These are phyloP conservation scores for Alaudala cheleensis DNA, from an alignment of 2,113 vertebrate genomes.

Conservation along the genomic window DNA sequence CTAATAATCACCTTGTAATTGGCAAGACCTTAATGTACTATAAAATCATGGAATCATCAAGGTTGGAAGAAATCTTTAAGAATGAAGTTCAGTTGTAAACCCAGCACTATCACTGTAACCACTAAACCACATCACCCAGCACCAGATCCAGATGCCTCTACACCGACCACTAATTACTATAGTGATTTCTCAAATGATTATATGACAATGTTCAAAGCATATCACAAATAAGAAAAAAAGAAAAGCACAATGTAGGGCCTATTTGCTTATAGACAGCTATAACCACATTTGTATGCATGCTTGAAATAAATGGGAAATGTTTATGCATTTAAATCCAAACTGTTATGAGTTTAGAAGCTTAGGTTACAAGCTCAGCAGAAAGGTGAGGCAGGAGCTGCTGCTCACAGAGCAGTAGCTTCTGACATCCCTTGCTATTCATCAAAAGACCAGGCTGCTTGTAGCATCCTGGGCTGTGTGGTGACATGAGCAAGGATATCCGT, in stretches of 20 bases:
- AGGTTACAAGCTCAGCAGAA: not conserved
- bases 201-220: not conserved
- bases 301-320: not conserved
- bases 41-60: not conserved
- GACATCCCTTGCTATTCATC: not conserved
- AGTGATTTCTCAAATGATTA: not conserved
- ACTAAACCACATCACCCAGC: not conserved
- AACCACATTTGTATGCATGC: not conserved
- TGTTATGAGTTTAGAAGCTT: not conserved
- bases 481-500: not conserved
- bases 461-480: not conserved
- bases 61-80: not conserved
- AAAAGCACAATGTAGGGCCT: not conserved
- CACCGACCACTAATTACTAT: not conserved
- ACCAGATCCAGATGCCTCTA: not conserved
- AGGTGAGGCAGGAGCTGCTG: not conserved
- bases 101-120: not conserved
- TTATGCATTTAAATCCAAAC: not conserved
- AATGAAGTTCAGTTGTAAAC: not conserved
- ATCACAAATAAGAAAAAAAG: not conserved
- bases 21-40: not conserved
- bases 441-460: not conserved
- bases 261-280: not conserved
- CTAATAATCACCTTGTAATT: not conserved
- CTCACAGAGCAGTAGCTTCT: not conserved